Evolutionary conservation across 2,797 vertebrate species (phyloP).

Genomic region (Valencia hispanica): DNA sequence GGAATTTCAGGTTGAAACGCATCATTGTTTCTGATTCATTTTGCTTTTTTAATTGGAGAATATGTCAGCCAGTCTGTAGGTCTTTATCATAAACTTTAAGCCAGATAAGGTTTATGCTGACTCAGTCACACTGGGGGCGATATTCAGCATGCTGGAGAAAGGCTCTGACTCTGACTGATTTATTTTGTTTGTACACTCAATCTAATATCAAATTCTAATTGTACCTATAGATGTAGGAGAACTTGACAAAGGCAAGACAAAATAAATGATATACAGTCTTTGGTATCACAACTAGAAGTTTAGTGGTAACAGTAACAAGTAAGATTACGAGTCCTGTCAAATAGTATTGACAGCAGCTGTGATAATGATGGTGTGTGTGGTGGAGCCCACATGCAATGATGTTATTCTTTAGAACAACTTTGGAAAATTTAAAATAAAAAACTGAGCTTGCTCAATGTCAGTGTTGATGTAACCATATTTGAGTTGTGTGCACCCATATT

Average conservation of each 20-base stretch:
- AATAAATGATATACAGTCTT: slow-evolving; percentile 14
- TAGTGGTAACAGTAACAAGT: slow-evolving; percentile 35
- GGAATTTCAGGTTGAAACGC: background rate
- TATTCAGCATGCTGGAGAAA: background rate
- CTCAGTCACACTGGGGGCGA: background rate
- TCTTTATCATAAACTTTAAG: background rate
- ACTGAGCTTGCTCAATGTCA: slow-evolving; percentile 40
- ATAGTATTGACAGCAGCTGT: slow-evolving; percentile 34
- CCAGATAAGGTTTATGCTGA: background rate
- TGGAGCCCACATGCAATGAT: slow-evolving; percentile 54
- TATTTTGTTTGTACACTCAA: background rate
- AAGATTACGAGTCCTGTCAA: slow-evolving; percentile 31
- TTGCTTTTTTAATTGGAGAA: background rate
- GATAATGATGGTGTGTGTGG: slow-evolving; percentile 33
- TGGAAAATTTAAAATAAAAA: slow-evolving; percentile 40
- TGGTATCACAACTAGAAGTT: slow-evolving; percentile 22
- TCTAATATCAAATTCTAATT: background rate
- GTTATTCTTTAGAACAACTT: slow-evolving; percentile 58
- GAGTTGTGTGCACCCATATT: slow-evolving; percentile 50
- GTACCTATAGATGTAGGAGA: background rate
- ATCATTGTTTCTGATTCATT: background rate
- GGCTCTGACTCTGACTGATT: background rate
- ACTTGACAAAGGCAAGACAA: background rate
- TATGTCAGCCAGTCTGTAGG: background rate
- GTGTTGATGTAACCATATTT: slow-evolving; percentile 56